A percentile compares a stretch with the other conserved stretches of the same genome.
These are phyloP conservation scores for Anthonomus grandis DNA, from an alignment of 1,140 invertebrate genomes.

Conservation along the genomic window DNA sequence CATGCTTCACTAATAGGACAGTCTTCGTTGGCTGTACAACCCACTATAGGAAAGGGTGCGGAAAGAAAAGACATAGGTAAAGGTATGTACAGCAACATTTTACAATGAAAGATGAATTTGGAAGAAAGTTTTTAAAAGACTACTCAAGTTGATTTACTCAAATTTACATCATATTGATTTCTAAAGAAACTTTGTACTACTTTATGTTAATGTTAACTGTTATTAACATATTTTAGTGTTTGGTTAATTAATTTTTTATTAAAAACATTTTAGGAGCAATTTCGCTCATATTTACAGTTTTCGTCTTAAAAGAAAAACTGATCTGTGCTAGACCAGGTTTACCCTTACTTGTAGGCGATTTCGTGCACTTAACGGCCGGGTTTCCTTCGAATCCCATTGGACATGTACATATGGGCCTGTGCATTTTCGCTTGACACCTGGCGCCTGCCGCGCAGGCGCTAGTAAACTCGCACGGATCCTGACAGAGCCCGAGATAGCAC, in stretches of 20 bases:
- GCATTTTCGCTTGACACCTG: slow-evolving; percentile 69
- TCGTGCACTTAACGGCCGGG: slow-evolving; percentile 69
- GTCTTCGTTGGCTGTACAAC: slow-evolving; percentile 77
- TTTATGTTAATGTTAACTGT: neutral
- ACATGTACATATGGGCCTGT: slow-evolving; percentile 74
- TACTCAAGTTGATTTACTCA: too few species aligned
- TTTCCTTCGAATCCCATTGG: slow-evolving; percentile 71
- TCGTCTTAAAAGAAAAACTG: too few species aligned
- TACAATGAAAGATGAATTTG: slow-evolving; percentile 15
- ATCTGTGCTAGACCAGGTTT: too few species aligned
- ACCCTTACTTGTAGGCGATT: slow-evolving; percentile 68
- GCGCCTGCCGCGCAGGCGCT: slow-evolving; percentile 68
- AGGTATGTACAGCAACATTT: slow-evolving; percentile 31
- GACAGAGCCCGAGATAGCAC: slow-evolving; percentile 69
- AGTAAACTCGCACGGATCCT: slow-evolving; percentile 71
- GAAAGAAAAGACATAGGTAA: slow-evolving; percentile 42
- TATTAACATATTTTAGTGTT: neutral
- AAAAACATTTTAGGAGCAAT: too few species aligned
- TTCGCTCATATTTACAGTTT: too few species aligned
- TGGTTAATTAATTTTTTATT: neutral
- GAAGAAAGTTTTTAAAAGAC: slow-evolving; percentile 12
- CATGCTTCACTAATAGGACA: slow-evolving; percentile 78
- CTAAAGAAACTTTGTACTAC: slow-evolving; percentile 1
- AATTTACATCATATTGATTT: slow-evolving; percentile 25
- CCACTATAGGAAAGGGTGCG: slow-evolving; percentile 56